These are phyloP conservation scores for Palythoa caribaeorum DNA, from an alignment of 92 coral and sea anemone genomes.

Conservation along the genomic window DNA sequence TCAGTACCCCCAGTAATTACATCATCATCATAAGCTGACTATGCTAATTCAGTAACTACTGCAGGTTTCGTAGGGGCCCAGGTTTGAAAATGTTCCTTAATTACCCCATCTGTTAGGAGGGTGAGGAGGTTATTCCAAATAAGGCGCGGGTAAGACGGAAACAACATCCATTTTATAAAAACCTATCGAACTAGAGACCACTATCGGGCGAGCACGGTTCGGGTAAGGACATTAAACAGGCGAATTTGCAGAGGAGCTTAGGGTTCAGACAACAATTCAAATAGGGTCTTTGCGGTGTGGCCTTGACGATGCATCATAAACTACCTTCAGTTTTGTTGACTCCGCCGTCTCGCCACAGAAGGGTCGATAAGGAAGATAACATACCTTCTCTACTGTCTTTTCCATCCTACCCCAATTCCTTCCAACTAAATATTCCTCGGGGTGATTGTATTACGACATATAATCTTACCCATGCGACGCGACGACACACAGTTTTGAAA, in stretches of 20 bases:
- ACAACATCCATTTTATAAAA: slow-evolving; percentile 22
- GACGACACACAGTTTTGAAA: no score
- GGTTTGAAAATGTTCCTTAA: slow-evolving; percentile 17
- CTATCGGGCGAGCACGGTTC: slow-evolving; percentile 17
- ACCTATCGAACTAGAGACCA: slow-evolving; percentile 11
- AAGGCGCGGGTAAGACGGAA: slow-evolving; percentile 24
- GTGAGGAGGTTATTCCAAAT: slow-evolving; percentile 35
- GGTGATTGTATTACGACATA: no score
- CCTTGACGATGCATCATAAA: slow-evolving; percentile 16
- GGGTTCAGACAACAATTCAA: slow-evolving; percentile 13
- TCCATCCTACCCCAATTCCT: background rate
- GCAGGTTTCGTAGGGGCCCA: slow-evolving; percentile 22
- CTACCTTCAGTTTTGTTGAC: slow-evolving; percentile 10
- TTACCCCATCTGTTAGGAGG: slow-evolving; percentile 27
- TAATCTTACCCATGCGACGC: no score
- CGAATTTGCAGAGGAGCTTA: slow-evolving; percentile 11
- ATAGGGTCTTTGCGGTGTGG: slow-evolving; percentile 5
- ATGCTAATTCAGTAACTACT: slow-evolving; percentile 29
- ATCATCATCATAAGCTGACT: slow-evolving; percentile 44
- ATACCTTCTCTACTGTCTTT: background rate
- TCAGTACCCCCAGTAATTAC: slow-evolving; percentile 9
- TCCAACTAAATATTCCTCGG: no score
- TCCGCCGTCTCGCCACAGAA: background rate
- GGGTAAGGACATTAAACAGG: slow-evolving; percentile 9
- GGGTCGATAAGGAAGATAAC: slow-evolving; percentile 31